These are phyloP conservation scores for Chalcosyrphus nemorum DNA, from an alignment of 2,888 invertebrate genomes.

Conservation along the genomic window DNA sequence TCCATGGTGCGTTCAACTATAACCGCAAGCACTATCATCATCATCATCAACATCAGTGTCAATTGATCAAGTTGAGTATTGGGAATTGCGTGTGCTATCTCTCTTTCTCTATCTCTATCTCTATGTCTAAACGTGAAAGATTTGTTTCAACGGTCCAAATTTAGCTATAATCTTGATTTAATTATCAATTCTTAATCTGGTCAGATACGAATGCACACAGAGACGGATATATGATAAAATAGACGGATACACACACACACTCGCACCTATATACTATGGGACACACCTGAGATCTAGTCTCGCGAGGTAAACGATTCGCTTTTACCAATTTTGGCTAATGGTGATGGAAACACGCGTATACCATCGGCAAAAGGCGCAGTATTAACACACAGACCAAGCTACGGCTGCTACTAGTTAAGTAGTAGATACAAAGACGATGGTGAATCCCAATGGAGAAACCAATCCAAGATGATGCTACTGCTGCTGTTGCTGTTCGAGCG, in stretches of 20 bases:
- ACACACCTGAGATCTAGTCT: constrained; percentile 37
- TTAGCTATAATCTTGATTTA: constrained; percentile 62
- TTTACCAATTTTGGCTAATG: constrained; percentile 69
- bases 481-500: too few species aligned
- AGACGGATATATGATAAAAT: background rate
- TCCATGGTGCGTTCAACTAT: constrained; percentile 33
- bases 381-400: constrained; percentile 1
- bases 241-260: background rate
- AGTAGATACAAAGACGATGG: background rate
- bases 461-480: too few species aligned
- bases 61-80: constrained; percentile 58
- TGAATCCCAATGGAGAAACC: constrained; percentile 33
- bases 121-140: constrained; percentile 8
- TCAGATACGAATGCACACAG: constrained; percentile 24
- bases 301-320: constrained; percentile 43
- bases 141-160: constrained; percentile 55
- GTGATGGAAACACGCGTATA: constrained; percentile 64
- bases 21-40: constrained; percentile 21
- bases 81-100: constrained; percentile 40
- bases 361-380: constrained; percentile 15
- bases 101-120: background rate
- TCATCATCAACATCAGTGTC: constrained; percentile 45
- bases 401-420: background rate
- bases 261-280: background rate
- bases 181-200: constrained; percentile 64